Evolutionary conservation across 2,797 vertebrate species (phyloP).

Genomic region (Chaetodon trifasciatus): DNA sequence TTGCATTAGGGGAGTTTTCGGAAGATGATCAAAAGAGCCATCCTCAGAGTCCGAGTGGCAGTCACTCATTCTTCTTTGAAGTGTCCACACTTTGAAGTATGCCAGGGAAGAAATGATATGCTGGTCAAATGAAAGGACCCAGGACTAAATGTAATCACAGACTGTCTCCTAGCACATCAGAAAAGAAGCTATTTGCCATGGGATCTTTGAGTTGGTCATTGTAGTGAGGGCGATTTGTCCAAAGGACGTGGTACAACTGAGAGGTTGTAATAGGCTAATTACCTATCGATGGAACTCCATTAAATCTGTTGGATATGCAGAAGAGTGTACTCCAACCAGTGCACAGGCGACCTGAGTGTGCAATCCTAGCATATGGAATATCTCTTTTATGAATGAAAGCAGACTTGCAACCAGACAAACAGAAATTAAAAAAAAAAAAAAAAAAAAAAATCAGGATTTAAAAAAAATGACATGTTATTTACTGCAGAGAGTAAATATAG

Average conservation of each 20-base stretch:
- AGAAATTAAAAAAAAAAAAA: neutral
- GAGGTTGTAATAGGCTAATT: constrained; percentile 81
- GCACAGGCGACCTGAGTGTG: constrained; percentile 35
- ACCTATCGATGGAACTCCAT: constrained; percentile 69
- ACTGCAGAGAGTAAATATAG: neutral
- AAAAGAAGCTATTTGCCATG: constrained; percentile 73
- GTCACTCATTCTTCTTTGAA: constrained; percentile 82
- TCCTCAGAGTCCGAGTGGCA: constrained; percentile 82
- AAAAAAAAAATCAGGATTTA: neutral
- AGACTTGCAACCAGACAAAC: constrained; percentile 4
- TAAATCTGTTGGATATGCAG: constrained; percentile 65
- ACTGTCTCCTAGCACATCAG: constrained; percentile 77
- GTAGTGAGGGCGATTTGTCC: constrained; percentile 69
- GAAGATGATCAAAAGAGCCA: constrained; percentile 84
- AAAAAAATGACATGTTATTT: neutral
- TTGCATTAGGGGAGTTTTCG: constrained; percentile 79
- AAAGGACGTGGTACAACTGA: constrained; percentile 67
- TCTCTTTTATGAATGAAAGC: neutral
- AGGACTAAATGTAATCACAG: constrained; percentile 80
- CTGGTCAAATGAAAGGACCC: constrained; percentile 81
- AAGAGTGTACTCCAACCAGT: constrained; percentile 20
- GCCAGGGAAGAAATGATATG: constrained; percentile 78
- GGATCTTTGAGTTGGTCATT: constrained; percentile 65
- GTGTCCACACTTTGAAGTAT: constrained; percentile 82
- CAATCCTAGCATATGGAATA: constrained; percentile 32